A percentile compares a stretch with the other conserved stretches of the same genome.
These are phyloP conservation scores for Cyaniris semiargus DNA, from an alignment of 2,888 invertebrate genomes.

Conservation along the genomic window DNA sequence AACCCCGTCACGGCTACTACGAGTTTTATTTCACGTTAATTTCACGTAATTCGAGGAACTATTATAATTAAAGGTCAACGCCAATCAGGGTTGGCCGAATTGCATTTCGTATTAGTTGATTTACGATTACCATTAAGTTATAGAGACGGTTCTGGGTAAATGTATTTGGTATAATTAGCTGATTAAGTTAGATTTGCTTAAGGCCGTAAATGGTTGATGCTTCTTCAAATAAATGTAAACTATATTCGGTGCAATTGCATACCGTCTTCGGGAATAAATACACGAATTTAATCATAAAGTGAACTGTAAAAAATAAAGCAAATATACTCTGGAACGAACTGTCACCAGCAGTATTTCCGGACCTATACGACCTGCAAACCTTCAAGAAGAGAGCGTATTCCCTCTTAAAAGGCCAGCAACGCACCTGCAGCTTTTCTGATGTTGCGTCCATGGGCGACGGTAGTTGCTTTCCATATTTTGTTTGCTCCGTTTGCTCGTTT, in stretches of 20 bases:
- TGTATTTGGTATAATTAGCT: not conserved
- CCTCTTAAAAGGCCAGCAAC: too few species aligned
- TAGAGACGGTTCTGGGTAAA: conserved; percentile 1
- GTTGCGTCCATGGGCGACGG: too few species aligned
- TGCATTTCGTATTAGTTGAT: conserved; percentile 14
- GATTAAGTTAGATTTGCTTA: not conserved
- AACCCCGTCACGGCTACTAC: not conserved
- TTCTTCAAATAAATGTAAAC: conserved; percentile 1
- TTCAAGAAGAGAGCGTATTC: too few species aligned
- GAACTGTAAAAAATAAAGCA: too few species aligned
- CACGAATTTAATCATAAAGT: too few species aligned
- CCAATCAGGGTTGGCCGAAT: conserved; percentile 15
- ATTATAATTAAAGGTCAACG: not conserved
- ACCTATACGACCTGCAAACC: too few species aligned
- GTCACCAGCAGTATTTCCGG: too few species aligned
- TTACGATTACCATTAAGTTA: not conserved
- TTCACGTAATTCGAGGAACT: not conserved
- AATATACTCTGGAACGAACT: too few species aligned
- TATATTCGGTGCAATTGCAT: not conserved
- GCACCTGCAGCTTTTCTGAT: too few species aligned
- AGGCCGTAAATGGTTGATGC: not conserved
- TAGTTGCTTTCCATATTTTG: too few species aligned
- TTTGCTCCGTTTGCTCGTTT: too few species aligned
- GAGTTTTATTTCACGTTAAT: conserved; percentile 14
- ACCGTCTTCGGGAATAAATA: too few species aligned